Conservation (phyloP, 2,888 invertebrate species). For the Lordiphosa fenestrarum region DNA sequence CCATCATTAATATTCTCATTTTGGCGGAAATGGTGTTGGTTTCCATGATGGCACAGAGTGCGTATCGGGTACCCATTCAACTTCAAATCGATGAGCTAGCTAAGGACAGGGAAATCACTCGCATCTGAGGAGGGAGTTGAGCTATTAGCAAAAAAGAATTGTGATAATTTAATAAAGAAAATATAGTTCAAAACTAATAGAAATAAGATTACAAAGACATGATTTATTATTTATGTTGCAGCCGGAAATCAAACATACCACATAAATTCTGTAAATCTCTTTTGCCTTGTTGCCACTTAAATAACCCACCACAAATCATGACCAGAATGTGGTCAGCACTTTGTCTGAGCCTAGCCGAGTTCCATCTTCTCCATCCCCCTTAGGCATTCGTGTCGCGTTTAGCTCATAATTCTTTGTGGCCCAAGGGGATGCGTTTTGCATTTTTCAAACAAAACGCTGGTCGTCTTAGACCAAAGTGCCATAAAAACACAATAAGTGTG, state of each 20-base stretch:
- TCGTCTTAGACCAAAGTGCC: conserved; percentile 59
- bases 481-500: conserved; percentile 71
- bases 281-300: conserved; percentile 47
- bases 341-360: conserved; percentile 3
- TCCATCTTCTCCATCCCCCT: background rate
- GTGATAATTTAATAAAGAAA: conserved; percentile 65
- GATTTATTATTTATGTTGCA: background rate
- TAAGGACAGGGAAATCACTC: conserved; percentile 30
- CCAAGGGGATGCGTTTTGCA: conserved; percentile 49
- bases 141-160: conserved; percentile 47
- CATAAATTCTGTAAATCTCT: conserved; percentile 28
- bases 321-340: conserved; percentile 7
- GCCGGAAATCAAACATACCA: conserved; percentile 17
- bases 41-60: conserved; percentile 76
- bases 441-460: conserved; percentile 64
- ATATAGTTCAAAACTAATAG: conserved; percentile 27
- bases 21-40: conserved; percentile 78
- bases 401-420: conserved; percentile 61
- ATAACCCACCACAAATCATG: conserved; percentile 56
- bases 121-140: conserved; percentile 20
- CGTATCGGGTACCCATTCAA: conserved; percentile 72
- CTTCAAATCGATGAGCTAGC: conserved; percentile 55
- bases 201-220: background rate
- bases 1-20: conserved; percentile 77
- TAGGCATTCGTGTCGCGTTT: conserved; percentile 61